A percentile compares a stretch with the other conserved stretches of the same genome.
Evolutionary conservation across 2,797 vertebrate genomes (phyloP).

Genomic region (Acomys russatus): DNA sequence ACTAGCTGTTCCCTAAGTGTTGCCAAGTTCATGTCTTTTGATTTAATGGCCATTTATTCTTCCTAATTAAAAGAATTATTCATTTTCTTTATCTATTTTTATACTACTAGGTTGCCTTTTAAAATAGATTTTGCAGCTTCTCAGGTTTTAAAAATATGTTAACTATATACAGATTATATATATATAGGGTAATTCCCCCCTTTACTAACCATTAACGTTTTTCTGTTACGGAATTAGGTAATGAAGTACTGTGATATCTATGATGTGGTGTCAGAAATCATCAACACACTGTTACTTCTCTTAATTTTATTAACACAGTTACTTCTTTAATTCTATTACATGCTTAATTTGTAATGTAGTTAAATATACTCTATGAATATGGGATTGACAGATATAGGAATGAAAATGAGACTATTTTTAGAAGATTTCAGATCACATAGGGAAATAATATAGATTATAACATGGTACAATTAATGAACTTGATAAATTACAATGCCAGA

Average conservation of each 20-base stretch:
- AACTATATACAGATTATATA: not conserved
- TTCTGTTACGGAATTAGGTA: conserved; percentile 39
- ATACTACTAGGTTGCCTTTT: conserved; percentile 1
- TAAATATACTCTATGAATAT: conserved; percentile 36
- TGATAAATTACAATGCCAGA: conserved; percentile 27
- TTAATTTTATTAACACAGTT: not conserved
- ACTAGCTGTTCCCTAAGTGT: not conserved
- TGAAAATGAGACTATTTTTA: conserved; percentile 41
- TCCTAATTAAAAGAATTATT: conserved; percentile 26
- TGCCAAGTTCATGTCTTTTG: not conserved
- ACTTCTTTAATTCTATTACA: conserved; percentile 49
- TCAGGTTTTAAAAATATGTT: conserved; percentile 23
- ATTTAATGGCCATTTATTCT: conserved; percentile 14
- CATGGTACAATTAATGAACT: not conserved
- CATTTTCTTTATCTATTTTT: conserved; percentile 16
- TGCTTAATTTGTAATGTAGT: not conserved
- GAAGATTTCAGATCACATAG: not conserved
- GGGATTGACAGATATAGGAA: conserved; percentile 22
- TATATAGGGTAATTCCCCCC: not conserved
- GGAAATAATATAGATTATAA: conserved; percentile 41
- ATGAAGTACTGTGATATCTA: not conserved
- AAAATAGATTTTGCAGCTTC: conserved; percentile 9
- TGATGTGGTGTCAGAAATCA: conserved; percentile 8
- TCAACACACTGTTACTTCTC: not conserved
- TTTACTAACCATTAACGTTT: not conserved